Base-by-base conservation (phyloP, 64 coral and sea anemone genomes). In the Porites lutea region DNA sequence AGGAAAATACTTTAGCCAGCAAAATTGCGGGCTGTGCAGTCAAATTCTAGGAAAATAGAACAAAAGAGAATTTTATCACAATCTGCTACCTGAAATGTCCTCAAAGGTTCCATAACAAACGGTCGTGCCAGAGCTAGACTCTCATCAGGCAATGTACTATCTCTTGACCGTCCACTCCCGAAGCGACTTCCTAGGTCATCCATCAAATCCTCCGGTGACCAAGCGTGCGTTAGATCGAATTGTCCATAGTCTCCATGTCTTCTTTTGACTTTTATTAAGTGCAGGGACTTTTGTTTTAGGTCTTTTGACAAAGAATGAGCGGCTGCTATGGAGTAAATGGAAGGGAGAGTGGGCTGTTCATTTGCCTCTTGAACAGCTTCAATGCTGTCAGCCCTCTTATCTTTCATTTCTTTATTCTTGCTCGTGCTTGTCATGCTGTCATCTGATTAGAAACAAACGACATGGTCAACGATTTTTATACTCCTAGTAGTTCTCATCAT, bases 231-330 rank as follows among this genome's bases (percentile, higher is more conserved):
- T 27, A 94, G 14, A 49, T 97, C 95, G 53, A 90, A 97, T 75
- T 97, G 88, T 74, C 92, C 95, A 92, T 92, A 97, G 73, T 97
- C 95, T 65, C 95, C 95, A 19, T 92, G 95, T 65, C 90, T 86
- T n/a, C 88, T 70, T 88, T 86, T 91, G 75, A 65, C 45, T 52
- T 91, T 88, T 65, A 97, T 94, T 46, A 97, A 19, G 76, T 93
- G 65, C 52, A 90, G 79, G 23, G 91, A 93, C 63, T 87, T 90
- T 10, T 94, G 85, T 60, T 97, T 97, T 13, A 97, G n/a, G 3
- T 72, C 89, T 57, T 86, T 86, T 19, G 95, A 97, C 63, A 93
- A 52, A 46, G 91, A 91, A 13, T 91, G 87, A 2, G 95, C 95
- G 0, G 92, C 92, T 16, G 89, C 79, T 2, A 97, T 53, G 7